A percentile compares a stretch with the other conserved stretches of the same genome.
Evolutionary conservation across 2,113 vertebrate species (phyloP).

Genomic region (Panurus biarmicus): DNA sequence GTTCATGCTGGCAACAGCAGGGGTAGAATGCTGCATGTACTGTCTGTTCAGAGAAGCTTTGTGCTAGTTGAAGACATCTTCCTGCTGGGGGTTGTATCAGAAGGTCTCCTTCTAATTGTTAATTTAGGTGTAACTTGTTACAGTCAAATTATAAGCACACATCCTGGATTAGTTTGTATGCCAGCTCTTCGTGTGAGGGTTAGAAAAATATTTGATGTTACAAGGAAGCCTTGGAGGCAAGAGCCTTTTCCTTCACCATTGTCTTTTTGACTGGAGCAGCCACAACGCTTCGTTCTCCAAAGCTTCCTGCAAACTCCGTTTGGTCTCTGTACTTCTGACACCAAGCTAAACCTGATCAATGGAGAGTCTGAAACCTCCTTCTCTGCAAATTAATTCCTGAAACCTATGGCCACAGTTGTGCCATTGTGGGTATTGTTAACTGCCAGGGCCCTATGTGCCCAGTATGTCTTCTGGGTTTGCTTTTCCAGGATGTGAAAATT

Average conservation of each 20-base stretch:
- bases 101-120: neutral
- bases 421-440: accelerated
- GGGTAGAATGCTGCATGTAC: neutral
- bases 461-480: accelerated
- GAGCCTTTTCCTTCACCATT: neutral
- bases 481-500: neutral
- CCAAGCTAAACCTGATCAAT: neutral
- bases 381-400: neutral
- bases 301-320: neutral
- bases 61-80: neutral
- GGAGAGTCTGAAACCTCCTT: neutral
- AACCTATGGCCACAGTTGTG: neutral
- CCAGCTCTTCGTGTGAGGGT: neutral
- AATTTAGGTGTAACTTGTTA: neutral
- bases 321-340: neutral
- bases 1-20: accelerated
- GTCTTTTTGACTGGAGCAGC: neutral
- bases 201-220: neutral
- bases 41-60: neutral
- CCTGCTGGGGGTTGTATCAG: neutral
- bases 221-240: neutral
- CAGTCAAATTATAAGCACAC: neutral
- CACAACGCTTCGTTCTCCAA: neutral
- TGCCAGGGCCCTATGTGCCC: neutral
- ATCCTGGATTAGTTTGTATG: neutral